Evolutionary conservation across 1,140 invertebrate genomes (phyloP), one percentile per base, ranked within the genome.

Genomic region (Cardiocondyla obscurior): DNA sequence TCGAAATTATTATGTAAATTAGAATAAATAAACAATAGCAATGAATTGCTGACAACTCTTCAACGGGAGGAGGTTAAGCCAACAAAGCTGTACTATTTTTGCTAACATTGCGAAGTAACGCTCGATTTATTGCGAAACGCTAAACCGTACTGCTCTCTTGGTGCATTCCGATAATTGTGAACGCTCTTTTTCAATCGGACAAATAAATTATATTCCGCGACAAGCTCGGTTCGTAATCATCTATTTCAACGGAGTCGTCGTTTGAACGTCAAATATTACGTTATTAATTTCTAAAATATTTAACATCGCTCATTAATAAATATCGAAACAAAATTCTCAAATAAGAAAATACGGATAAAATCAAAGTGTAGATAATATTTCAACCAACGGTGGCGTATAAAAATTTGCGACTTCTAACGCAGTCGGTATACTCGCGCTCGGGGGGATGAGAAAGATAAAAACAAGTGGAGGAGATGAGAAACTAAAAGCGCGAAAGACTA

Each of bases 401-500:
- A 69, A 19, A 30, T 33, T 28, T 25, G n/a, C 6, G 22, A 67
- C 74, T 53, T 53, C 39, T 69, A 25, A 55, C 30, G n/a, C 22
- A 39, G 14, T 14, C 46, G 51, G 22, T 62, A 46, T 49, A 16
- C n/a, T 33, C 19, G 33, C 14, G 39, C 39, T 33, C n/a, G n/a
- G n/a, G n/a, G n/a, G n/a, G 7, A 3, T n/a, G 33, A 14, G 53
- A 33, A 12, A 53, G 30, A 30, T n/a, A 74, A 64, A 77, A 65
- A n/a, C 19, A 8, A n/a, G 12, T 39, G 42, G n/a, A n/a, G n/a
- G n/a, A 51, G 25, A 79, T 12, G 8, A 46, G 33, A 79, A 39
- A 36, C 39, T 58, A 39, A 58, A 81, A 74, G 57, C 49, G 58
- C 60, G 51, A 76, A 85, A 82, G 81, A 58, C 53, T 42, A 25